Evolutionary conservation across 2,888 invertebrate genomes (phyloP).

Genomic region (Rhorus exstirpatorius): DNA sequence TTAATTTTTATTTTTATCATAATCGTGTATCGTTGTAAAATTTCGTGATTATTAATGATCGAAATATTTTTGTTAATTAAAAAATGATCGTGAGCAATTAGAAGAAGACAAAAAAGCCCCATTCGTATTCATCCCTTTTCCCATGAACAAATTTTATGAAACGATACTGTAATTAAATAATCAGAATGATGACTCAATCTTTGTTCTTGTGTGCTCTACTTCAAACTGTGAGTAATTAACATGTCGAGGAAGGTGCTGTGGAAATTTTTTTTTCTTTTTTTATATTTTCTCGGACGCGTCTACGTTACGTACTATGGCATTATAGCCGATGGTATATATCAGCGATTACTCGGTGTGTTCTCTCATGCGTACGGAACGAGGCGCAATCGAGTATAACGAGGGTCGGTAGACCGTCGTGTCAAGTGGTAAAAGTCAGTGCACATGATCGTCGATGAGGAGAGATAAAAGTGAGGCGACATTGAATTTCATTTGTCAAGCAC

Average conservation of each 20-base stretch:
- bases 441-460: constrained; percentile 1
- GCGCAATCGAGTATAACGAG: constrained; percentile 64
- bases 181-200: constrained; percentile 9
- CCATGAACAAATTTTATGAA: not conserved
- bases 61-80: no score
- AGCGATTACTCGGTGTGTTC: constrained; percentile 51
- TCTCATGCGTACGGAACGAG: constrained; percentile 50
- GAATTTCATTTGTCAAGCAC: constrained; percentile 1
- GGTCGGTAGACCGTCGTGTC: constrained; percentile 42
- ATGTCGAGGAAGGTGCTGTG: no score
- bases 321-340: constrained; percentile 30
- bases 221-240: not conserved
- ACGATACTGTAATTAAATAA: constrained; percentile 7
- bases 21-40: no score
- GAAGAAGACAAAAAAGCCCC: not conserved
- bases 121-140: no score
- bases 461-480: constrained; percentile 13
- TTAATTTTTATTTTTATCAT: no score
- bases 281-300: not conserved
- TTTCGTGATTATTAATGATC: no score
- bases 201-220: not conserved
- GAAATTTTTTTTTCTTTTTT: no score
- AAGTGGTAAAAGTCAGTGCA: constrained; percentile 61
- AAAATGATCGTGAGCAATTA: no score
- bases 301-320: not conserved